Conservation (phyloP, 2,888 invertebrate genomes). For the Thymelicus sylvestris region DNA sequence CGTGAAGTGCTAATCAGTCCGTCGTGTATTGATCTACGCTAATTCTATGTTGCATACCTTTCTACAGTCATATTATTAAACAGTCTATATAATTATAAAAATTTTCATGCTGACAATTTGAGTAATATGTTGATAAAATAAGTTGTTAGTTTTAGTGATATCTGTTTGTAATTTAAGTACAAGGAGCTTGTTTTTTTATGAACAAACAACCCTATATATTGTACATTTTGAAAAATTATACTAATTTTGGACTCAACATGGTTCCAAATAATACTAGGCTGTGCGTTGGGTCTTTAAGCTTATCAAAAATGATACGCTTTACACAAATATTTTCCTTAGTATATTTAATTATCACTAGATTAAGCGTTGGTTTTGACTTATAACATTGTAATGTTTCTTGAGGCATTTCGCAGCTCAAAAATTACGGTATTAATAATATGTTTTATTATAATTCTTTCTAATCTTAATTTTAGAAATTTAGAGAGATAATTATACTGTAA, state of each 20-base stretch:
- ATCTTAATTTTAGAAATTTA: background rate
- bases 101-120: too few species aligned
- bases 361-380: slow-evolving; percentile 5
- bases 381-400: background rate
- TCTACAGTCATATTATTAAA: too few species aligned
- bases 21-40: too few species aligned
- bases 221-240: slow-evolving; percentile 1
- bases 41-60: too few species aligned
- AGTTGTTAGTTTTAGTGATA: background rate
- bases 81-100: too few species aligned
- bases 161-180: background rate
- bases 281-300: slow-evolving; percentile 28
- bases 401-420: slow-evolving; percentile 2
- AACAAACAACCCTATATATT: background rate
- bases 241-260: slow-evolving; percentile 19
- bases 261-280: slow-evolving; percentile 32
- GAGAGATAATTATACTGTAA: background rate
- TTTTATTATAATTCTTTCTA: background rate
- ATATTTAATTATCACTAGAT: background rate
- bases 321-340: slow-evolving; percentile 14
- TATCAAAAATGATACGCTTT: slow-evolving; percentile 7
- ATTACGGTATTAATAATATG: slow-evolving; percentile 4
- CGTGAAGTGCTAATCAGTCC: too few species aligned
- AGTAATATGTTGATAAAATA: too few species aligned
- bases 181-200: slow-evolving; percentile 7